phyloP scores from a whole-genome alignment of 1,140 invertebrate species.

The Formica exsecta region DNA sequence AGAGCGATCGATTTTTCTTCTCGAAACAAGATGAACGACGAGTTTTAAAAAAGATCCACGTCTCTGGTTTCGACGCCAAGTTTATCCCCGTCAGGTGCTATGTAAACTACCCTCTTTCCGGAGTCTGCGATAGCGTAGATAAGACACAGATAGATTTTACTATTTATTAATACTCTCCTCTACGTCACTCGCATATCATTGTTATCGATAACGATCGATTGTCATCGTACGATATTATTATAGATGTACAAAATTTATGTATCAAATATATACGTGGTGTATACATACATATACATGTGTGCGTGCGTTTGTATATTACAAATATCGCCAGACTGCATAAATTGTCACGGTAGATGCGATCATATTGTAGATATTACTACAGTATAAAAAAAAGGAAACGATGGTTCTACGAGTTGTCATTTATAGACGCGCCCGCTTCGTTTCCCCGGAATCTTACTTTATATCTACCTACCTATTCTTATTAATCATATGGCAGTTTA shows the following conservation, averaged over 20 bases:
- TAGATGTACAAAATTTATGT: slow-evolving; percentile 85
- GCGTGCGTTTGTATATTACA: slow-evolving; percentile 73
- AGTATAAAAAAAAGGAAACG: no score
- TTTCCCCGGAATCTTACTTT: slow-evolving; percentile 30
- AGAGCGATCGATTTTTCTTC: slow-evolving; percentile 3
- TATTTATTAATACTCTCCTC: slow-evolving; percentile 79
- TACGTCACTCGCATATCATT: slow-evolving; percentile 82
- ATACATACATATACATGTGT: slow-evolving; percentile 64
- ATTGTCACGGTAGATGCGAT: background rate
- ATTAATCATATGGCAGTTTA: background rate
- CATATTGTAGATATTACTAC: background rate
- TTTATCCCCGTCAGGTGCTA: background rate
- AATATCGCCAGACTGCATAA: slow-evolving; percentile 10
- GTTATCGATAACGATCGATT: slow-evolving; percentile 80
- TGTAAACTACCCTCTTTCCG: background rate
- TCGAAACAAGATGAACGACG: no score
- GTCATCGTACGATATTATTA: slow-evolving; percentile 77
- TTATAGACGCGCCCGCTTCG: background rate
- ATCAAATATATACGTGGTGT: slow-evolving; percentile 81
- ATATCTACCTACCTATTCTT: background rate
- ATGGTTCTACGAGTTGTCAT: background rate
- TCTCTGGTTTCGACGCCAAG: background rate
- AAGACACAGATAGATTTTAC: slow-evolving; percentile 63
- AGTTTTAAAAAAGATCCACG: no score
- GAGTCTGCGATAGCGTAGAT: slow-evolving; percentile 53